Conservation (phyloP, 2,797 vertebrate species). For the Iguana delicatissima region DNA sequence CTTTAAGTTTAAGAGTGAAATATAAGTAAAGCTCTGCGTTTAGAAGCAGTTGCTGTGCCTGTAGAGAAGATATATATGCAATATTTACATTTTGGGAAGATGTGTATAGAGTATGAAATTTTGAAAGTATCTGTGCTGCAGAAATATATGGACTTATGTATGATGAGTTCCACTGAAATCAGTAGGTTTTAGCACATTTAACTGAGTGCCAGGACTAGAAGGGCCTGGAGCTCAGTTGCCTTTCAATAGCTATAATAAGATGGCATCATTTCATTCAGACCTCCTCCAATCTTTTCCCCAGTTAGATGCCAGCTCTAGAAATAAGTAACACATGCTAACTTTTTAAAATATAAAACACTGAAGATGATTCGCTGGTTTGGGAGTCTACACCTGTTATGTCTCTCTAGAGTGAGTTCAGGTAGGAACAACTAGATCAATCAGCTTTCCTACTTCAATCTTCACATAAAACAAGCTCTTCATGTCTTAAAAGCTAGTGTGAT, state of each 20-base stretch:
- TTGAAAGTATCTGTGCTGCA: conserved; percentile 1
- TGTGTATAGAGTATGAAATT: conserved; percentile 67
- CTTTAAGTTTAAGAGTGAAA: not conserved
- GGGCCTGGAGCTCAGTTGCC: not conserved
- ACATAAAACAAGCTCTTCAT: not conserved
- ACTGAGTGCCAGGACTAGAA: not conserved
- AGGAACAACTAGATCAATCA: not conserved
- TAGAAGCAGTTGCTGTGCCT: not conserved
- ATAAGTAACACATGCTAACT: not conserved
- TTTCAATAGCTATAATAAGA: not conserved
- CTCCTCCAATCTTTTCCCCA: not conserved
- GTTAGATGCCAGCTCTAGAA: not conserved
- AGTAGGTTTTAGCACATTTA: not conserved
- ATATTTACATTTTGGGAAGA: conserved; percentile 9
- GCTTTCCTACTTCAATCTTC: not conserved
- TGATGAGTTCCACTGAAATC: conserved; percentile 29
- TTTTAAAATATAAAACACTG: not conserved
- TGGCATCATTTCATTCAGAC: not conserved
- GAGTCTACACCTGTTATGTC: not conserved
- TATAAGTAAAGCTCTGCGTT: not conserved
- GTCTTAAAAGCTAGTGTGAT: not conserved
- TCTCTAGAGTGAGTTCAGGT: not conserved
- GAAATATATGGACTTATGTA: conserved; percentile 54
- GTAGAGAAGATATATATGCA: not conserved
- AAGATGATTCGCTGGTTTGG: not conserved